Evolutionary conservation across 2,888 invertebrate genomes (phyloP).

Genomic region (Phasia obesa): DNA sequence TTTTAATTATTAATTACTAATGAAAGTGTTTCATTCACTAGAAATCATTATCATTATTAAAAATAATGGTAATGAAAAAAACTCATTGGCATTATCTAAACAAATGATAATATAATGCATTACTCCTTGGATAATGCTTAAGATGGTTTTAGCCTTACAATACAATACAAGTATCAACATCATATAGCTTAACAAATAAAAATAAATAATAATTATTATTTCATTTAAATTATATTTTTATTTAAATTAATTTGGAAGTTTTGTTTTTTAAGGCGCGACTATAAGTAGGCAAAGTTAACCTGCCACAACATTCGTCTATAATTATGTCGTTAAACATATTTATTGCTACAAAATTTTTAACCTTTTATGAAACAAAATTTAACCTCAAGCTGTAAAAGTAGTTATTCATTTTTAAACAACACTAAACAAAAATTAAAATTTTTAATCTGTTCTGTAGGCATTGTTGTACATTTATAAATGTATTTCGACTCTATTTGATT

Average conservation of each 20-base stretch:
- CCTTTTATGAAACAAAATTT: constrained; percentile 4
- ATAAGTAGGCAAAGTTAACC: constrained; percentile 31
- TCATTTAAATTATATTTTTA: neutral
- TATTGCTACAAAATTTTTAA: neutral
- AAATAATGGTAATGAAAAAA: no score
- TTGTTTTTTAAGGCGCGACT: constrained; percentile 17
- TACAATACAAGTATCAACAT: no score
- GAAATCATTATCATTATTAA: no score
- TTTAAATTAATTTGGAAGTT: neutral
- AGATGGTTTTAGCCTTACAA: no score
- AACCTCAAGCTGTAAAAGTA: constrained; percentile 17
- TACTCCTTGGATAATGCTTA: no score
- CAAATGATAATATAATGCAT: no score
- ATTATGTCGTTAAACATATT: constrained; percentile 42
- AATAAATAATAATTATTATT: neutral
- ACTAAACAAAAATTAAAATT: neutral
- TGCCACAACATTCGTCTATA: constrained; percentile 13
- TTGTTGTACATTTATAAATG: neutral
- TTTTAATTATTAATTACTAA: no score
- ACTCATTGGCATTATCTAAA: no score
- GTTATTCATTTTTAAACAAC: neutral
- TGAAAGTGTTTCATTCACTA: no score
- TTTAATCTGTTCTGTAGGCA: neutral
- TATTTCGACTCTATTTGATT: neutral
- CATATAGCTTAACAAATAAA: neutral